Conservation (phyloP, 2,113 vertebrate genomes). For the Chionodraco myersi region DNA sequence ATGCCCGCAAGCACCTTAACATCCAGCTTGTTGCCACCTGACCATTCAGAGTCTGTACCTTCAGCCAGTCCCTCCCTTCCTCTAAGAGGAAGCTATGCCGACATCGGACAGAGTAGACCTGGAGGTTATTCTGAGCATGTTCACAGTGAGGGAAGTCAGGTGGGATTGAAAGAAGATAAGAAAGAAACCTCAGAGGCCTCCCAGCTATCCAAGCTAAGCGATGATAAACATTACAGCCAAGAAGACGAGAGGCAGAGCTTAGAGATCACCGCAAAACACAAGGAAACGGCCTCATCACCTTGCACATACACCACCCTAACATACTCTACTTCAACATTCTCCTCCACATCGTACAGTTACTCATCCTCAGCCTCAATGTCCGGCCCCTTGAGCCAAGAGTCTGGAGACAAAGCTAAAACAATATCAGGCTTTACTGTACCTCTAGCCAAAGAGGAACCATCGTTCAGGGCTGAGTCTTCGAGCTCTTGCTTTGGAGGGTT, state of each 20-base stretch:
- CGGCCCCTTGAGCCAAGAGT: slow-evolving; percentile 60
- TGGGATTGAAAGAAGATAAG: slow-evolving; percentile 47
- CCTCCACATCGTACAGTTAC: slow-evolving; percentile 77
- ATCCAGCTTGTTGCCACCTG: slow-evolving; percentile 36
- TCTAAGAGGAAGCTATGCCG: slow-evolving; percentile 59
- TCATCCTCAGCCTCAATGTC: slow-evolving; percentile 73
- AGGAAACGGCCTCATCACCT: slow-evolving; percentile 76
- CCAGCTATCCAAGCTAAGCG: slow-evolving; percentile 41
- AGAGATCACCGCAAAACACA: slow-evolving; percentile 53
- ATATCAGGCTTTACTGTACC: slow-evolving; percentile 49
- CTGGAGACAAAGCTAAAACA: slow-evolving; percentile 61
- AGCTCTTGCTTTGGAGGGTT: slow-evolving; percentile 79
- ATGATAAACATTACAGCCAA: slow-evolving; percentile 58
- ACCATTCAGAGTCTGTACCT: slow-evolving; percentile 16
- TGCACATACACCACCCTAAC: slow-evolving; percentile 76
- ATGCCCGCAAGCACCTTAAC: slow-evolving; percentile 35
- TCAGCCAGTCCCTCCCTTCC: slow-evolving; percentile 38
- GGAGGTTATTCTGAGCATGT: slow-evolving; percentile 50
- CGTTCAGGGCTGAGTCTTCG: slow-evolving; percentile 74
- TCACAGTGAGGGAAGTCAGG: slow-evolving; percentile 35
- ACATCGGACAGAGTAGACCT: slow-evolving; percentile 57
- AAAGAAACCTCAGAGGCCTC: slow-evolving; percentile 50
- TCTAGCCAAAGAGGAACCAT: slow-evolving; percentile 80
- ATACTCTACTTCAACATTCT: slow-evolving; percentile 65
- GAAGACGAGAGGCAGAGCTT: slow-evolving; percentile 35